These are phyloP conservation scores for Spialia ferax DNA, from an alignment of 2,888 invertebrate species.

Conservation along the genomic window DNA sequence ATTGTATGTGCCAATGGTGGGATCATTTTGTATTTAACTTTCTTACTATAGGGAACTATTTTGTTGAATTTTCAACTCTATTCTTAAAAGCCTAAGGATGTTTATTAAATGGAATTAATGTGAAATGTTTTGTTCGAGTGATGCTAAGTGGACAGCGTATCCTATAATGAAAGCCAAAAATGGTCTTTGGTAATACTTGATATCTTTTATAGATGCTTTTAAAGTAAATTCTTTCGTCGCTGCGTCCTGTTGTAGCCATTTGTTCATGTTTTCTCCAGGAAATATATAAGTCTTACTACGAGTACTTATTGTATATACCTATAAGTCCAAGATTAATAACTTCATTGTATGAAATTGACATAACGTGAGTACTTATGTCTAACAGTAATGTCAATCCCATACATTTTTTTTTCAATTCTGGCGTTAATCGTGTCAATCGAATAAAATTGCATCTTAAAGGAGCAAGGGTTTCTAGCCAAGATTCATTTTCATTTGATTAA, in stretches of 20 bases:
- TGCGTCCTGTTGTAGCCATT: not conserved
- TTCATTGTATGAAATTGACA: too few species aligned
- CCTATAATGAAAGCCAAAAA: constrained; percentile 4
- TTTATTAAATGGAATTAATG: not conserved
- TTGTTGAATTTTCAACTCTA: constrained; percentile 4
- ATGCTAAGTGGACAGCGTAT: constrained; percentile 2
- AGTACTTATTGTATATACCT: too few species aligned
- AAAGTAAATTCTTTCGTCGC: not conserved
- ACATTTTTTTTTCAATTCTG: too few species aligned
- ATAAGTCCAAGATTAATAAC: too few species aligned
- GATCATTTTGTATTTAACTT: constrained; percentile 13
- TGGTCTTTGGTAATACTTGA: constrained; percentile 5
- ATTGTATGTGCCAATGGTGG: constrained; percentile 26
- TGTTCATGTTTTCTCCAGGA: too few species aligned
- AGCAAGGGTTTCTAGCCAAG: too few species aligned
- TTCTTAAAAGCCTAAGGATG: not conserved
- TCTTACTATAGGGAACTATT: not conserved
- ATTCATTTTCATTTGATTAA: too few species aligned
- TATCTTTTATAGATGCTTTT: constrained; percentile 5
- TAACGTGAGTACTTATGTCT: too few species aligned
- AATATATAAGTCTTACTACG: too few species aligned
- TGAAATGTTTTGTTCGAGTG: not conserved
- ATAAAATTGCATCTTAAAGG: too few species aligned
- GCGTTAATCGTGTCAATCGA: too few species aligned
- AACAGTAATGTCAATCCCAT: too few species aligned